These are phyloP conservation scores for Reinhardtius hippoglossoides DNA, from an alignment of 2,113 vertebrate genomes.

Conservation along the genomic window DNA sequence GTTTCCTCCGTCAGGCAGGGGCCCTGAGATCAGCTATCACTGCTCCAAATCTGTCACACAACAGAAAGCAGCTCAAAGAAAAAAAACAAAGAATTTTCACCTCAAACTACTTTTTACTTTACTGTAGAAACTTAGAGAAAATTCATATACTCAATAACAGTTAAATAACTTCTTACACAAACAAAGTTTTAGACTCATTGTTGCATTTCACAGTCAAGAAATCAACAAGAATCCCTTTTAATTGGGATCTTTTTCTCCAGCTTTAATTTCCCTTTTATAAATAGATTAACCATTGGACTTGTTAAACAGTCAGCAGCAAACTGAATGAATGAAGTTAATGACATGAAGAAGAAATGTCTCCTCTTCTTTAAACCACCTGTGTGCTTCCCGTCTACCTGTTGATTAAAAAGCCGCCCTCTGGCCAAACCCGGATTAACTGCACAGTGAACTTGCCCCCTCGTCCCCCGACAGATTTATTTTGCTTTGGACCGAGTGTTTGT, in stretches of 20 bases:
- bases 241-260: slow-evolving; percentile 12
- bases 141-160: too few relatives aligned
- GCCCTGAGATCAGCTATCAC: slow-evolving; percentile 32
- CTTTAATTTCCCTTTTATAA: slow-evolving; percentile 16
- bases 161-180: too few relatives aligned
- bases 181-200: too few relatives aligned
- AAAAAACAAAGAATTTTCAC: too few relatives aligned
- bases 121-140: too few relatives aligned
- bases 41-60: slow-evolving; percentile 74
- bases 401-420: neutral
- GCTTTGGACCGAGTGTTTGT: slow-evolving; percentile 64
- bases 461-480: slow-evolving; percentile 70
- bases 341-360: neutral
- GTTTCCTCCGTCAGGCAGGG: slow-evolving; percentile 12
- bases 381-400: slow-evolving; percentile 7
- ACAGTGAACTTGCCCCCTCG: slow-evolving; percentile 12
- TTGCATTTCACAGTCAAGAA: neutral
- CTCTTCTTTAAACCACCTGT: slow-evolving; percentile 18
- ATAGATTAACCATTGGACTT: slow-evolving; percentile 29
- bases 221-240: neutral
- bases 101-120: too few relatives aligned
- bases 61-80: slow-evolving; percentile 6
- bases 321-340: slow-evolving; percentile 16
- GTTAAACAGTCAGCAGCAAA: slow-evolving; percentile 8
- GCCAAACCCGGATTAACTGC: slow-evolving; percentile 59